Evolutionary conservation across 1,140 invertebrate species (phyloP).

Genomic region (Euwallacea fornicatus): DNA sequence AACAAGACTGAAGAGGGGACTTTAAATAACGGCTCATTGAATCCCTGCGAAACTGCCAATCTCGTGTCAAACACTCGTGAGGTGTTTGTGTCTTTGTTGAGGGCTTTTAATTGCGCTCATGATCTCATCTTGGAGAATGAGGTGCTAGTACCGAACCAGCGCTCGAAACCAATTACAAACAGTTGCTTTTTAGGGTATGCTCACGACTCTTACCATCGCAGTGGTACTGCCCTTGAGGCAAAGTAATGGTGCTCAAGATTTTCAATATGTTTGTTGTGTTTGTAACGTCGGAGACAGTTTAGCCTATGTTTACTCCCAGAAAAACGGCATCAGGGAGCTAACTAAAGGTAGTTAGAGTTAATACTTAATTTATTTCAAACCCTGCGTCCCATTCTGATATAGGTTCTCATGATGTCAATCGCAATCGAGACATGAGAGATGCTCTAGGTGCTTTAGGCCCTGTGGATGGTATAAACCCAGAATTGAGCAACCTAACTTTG

Average conservation of each 20-base stretch:
- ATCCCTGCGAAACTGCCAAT: conserved; percentile 36
- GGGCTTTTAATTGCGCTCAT: conserved; percentile 87
- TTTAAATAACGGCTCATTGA: conserved; percentile 12
- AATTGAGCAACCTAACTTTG: conserved; percentile 88
- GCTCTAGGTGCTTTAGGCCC: conserved; percentile 88
- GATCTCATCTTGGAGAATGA: conserved; percentile 83
- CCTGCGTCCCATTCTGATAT: not conserved
- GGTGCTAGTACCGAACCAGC: conserved; percentile 10
- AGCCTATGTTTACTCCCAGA: conserved; percentile 83
- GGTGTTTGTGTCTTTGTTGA: conserved; percentile 76
- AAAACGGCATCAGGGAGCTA: conserved; percentile 72
- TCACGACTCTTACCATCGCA: conserved; percentile 85
- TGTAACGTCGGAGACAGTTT: conserved; percentile 91
- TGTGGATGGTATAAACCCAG: conserved; percentile 79
- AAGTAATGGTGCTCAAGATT: conserved; percentile 27
- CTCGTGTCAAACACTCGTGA: conserved; percentile 49
- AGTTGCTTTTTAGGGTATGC: conserved; percentile 60
- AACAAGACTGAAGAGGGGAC: conserved; percentile 43
- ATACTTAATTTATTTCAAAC: not conserved
- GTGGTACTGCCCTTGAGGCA: conserved; percentile 65
- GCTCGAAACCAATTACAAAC: not conserved
- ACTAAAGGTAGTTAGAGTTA: conserved; percentile 60
- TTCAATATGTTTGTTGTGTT: conserved; percentile 79
- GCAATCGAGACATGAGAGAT: conserved; percentile 89
- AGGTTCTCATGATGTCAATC: conserved; percentile 88